Evolutionary conservation across 2,888 invertebrate genomes (phyloP), one percentile per base, ranked within the genome.

Genomic region (Lasioglossum calceatum): DNA sequence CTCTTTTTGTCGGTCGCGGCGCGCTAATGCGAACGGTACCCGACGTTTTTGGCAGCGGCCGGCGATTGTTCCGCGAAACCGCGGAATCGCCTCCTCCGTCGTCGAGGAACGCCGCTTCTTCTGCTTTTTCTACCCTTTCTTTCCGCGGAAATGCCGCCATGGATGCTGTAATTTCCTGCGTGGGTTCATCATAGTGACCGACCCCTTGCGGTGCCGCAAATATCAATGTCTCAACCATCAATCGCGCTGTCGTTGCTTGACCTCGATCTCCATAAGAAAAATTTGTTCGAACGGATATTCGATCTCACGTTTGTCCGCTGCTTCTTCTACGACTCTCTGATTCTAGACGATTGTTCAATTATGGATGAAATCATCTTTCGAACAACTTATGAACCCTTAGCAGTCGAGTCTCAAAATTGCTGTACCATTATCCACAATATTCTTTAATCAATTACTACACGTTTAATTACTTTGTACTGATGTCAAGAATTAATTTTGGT

Each of bases 1-100:
- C 2, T 76, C 79, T 77, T 74, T 61, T 77, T 76, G 81, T 77
- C 78, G 72, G 61, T 50, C 70, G 23, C 70, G 77, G 50, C 67
- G 70, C 77, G 83, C 86, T 89, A 88, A 88, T 85, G 73, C 81
- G 50, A 71, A 79, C 36, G 64, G 64, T 64, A 74, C 80, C 78
- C 71, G 76, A 19, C 54, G 82, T 86, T 87, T 87, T 89, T 83
- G 86, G 81, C 82, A 78, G 70, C 54, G 54, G 54, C 54, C 4
- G 75, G 73, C 81, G 50, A 84, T 87, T 83, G 85, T 72, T 78
- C 78, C 82, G 78, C 73, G 64, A 82, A 82, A 82, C 82, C 77
- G 58, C 82, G 79, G 75, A 83, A 71, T 85, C 74, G 76, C 74
- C 70, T 77, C 71, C 88, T 77, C 81, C 61, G 71, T 64, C 82